Conservation (phyloP, 2,797 vertebrate genomes). For the Harpagifer antarcticus region DNA sequence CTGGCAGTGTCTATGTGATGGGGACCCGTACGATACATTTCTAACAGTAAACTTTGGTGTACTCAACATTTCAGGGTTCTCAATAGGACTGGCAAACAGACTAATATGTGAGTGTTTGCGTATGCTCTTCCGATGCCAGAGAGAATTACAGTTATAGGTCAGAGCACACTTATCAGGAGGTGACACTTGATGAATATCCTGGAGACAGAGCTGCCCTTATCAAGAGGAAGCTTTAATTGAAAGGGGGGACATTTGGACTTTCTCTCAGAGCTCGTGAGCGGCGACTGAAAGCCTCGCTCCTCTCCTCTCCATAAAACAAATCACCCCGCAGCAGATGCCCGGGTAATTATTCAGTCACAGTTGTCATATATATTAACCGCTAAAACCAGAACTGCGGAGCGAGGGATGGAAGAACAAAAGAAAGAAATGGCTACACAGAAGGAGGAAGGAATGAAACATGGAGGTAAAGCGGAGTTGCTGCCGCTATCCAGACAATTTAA, state of each 20-base stretch:
- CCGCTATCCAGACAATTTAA: conserved; percentile 85
- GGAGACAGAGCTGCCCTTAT: conserved; percentile 79
- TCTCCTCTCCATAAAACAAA: conserved; percentile 80
- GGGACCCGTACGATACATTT: too few relatives aligned
- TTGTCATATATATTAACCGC: conserved; percentile 83
- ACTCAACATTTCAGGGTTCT: too few relatives aligned
- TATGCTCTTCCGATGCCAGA: conserved; percentile 39
- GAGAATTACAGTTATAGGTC: conserved; percentile 77
- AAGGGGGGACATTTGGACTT: conserved; percentile 81
- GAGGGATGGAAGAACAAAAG: conserved; percentile 39
- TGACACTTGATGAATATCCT: conserved; percentile 80
- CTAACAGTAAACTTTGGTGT: too few relatives aligned
- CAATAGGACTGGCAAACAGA: too few relatives aligned
- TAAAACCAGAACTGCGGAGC: conserved; percentile 45
- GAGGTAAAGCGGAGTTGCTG: conserved; percentile 53
- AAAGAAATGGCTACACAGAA: conserved; percentile 34
- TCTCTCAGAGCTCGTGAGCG: conserved; percentile 55
- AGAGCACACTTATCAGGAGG: conserved; percentile 68
- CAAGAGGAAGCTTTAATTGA: conserved; percentile 82
- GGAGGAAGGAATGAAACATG: conserved; percentile 42
- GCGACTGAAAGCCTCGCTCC: conserved; percentile 50
- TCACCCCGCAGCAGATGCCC: conserved; percentile 83
- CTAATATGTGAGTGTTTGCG: conserved; percentile 48
- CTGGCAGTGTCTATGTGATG: too few relatives aligned
- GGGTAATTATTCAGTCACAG: conserved; percentile 85